A percentile compares a stretch with the other conserved stretches of the same genome.
Evolutionary conservation across 2,797 vertebrate genomes (phyloP).

Genomic region (Ispidina lecontei): DNA sequence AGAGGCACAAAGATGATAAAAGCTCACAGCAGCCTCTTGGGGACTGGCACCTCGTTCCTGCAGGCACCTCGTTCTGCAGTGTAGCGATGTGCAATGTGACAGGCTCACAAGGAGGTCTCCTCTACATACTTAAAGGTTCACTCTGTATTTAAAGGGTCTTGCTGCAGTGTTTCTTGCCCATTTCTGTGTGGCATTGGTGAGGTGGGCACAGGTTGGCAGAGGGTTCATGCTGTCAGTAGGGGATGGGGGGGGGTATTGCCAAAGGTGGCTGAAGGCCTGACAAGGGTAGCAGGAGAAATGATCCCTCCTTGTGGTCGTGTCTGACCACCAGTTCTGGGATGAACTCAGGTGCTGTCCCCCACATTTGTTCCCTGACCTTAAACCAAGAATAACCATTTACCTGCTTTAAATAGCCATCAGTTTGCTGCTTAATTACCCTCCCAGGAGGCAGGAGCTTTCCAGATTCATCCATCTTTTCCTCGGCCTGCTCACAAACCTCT

Average conservation of each 20-base stretch:
- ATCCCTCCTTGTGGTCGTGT: background rate
- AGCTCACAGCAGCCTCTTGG: background rate
- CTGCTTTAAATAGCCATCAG: slow-evolving; percentile 27
- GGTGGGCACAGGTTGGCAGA: background rate
- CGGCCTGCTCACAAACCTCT: background rate
- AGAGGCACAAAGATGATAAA: background rate
- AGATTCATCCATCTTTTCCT: background rate
- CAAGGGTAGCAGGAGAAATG: background rate
- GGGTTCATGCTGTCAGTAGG: background rate
- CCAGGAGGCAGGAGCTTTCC: slow-evolving; percentile 22
- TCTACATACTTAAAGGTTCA: rapidly evolving
- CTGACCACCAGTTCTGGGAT: rapidly evolving
- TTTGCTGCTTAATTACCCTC: slow-evolving; percentile 33
- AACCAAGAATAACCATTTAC: background rate
- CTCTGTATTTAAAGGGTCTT: background rate
- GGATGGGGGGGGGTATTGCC: background rate
- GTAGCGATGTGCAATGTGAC: background rate
- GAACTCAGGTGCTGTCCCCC: background rate
- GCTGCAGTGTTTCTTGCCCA: background rate
- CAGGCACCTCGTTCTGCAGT: background rate
- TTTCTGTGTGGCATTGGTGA: background rate
- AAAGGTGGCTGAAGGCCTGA: background rate
- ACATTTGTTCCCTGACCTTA: slow-evolving; percentile 19
- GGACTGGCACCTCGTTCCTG: background rate
- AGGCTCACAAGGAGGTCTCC: background rate